Conservation (phyloP, 2,888 invertebrate genomes). For the Meta bourneti region DNA sequence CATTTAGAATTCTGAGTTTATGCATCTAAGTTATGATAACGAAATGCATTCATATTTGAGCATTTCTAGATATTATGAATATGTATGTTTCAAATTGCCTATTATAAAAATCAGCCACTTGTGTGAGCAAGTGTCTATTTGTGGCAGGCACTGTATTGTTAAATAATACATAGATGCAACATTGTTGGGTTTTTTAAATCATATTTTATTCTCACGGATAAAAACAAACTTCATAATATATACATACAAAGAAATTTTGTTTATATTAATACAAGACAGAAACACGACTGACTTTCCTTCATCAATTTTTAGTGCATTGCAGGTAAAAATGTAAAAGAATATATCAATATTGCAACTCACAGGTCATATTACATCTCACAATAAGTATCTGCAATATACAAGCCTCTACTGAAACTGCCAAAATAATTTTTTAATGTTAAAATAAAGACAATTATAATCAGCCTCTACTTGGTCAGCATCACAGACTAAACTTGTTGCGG, state of each 20-base stretch:
- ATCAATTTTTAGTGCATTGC: conserved; percentile 66
- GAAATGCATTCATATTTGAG: too few relatives aligned
- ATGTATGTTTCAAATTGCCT: too few relatives aligned
- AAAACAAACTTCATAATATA: conserved; percentile 54
- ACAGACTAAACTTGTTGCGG: conserved; percentile 63
- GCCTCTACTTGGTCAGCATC: conserved; percentile 45
- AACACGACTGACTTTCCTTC: conserved; percentile 31
- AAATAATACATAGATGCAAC: too few relatives aligned
- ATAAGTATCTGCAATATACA: conserved; percentile 58
- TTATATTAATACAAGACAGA: conserved; percentile 63
- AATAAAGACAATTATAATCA: conserved; percentile 14
- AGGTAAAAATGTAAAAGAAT: conserved; percentile 75
- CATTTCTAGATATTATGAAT: too few relatives aligned
- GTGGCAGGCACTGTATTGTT: too few relatives aligned
- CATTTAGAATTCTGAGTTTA: too few relatives aligned
- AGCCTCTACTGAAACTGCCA: conserved; percentile 47
- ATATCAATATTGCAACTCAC: conserved; percentile 69
- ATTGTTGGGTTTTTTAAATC: conserved; percentile 25
- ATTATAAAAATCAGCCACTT: too few relatives aligned
- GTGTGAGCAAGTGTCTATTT: too few relatives aligned
- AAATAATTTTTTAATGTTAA: conserved; percentile 28
- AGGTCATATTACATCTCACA: conserved; percentile 32
- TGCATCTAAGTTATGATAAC: too few relatives aligned
- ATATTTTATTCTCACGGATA: conserved; percentile 70
- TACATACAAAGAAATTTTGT: conserved; percentile 63